Evolutionary conservation across 2,113 vertebrate species (phyloP), one percentile per base, ranked within the genome.

Genomic region (Triplophysa rosa): DNA sequence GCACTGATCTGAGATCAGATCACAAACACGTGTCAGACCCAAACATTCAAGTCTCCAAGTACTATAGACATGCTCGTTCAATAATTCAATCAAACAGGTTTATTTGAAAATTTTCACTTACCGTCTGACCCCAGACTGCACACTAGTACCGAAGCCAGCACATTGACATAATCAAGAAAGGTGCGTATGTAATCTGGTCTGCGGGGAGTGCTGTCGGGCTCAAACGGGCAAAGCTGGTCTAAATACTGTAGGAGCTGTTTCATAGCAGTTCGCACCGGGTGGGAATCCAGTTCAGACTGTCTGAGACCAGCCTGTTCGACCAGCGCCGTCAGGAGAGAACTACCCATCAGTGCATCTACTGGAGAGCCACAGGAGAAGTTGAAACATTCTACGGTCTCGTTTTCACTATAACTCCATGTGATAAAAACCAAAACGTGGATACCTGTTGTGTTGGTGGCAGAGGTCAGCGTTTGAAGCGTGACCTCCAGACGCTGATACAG

Each of bases 141-240:
- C 74, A 98, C 90, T 2, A 96, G 84, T 84, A 97, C 90, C 0
- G 93, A 90, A 17, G 94, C 94, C 78, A 99, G 83, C 0, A 92
- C 95, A 87, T 93, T 94, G 80, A 96, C 71, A 59, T 99, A 98
- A 83, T 92, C 90, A 56, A 96, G 87, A 88, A 98, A 95, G 37
- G 85, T 86, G 75, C 93, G 94, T 77, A 96, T 83, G 42, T 95
- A 97, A 86, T 93, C 91, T 0, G 90, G 88, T 49, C 90, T 83
- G 80, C 66, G 65, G 2, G 85, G 81, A 7, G 67, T 59, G 17
- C 83, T 69, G 12, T 89, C 84, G 0, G 84, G 89, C 72, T 92
- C 92, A 0, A 6, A 80, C 64, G 94, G 93, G 61, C 88, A 87
- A 6, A 91, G 88, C 63, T 93, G 92, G 74, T 94, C 92, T 82